phyloP scores from a whole-genome alignment of 2,888 invertebrate species.

The Drosophila parthenogenetica region DNA sequence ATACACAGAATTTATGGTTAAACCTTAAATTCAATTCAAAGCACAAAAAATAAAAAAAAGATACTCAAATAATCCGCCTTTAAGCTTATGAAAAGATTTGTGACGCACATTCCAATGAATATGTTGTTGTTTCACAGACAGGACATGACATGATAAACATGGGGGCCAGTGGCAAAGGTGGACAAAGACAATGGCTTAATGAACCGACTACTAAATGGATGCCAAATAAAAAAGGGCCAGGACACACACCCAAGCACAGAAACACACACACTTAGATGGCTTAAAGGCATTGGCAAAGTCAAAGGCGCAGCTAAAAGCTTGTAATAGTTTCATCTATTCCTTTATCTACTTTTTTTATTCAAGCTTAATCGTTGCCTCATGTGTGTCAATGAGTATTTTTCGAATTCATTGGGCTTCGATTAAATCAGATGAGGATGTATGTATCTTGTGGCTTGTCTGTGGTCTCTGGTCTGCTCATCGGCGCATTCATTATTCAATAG shows the following conservation, averaged over 20 bases:
- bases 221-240: conserved; percentile 43
- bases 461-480: conserved; percentile 28
- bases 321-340: conserved; percentile 59
- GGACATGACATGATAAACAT: conserved; percentile 55
- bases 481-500: conserved; percentile 41
- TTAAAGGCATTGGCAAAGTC: conserved; percentile 12
- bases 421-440: conserved; percentile 29
- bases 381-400: conserved; percentile 57
- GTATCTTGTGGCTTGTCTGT: background rate
- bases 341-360: conserved; percentile 1
- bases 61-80: conserved; percentile 21
- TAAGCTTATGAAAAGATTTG: conserved; percentile 36
- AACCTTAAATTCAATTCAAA: conserved; percentile 19
- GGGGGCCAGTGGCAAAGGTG: conserved; percentile 21
- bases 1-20: background rate
- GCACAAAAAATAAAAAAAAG: conserved; percentile 5
- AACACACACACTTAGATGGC: conserved; percentile 14
- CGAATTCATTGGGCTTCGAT: conserved; percentile 63
- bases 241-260: conserved; percentile 17
- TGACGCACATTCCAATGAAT: conserved; percentile 25
- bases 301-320: conserved; percentile 46
- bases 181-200: conserved; percentile 66
- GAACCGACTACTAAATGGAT: conserved; percentile 68
- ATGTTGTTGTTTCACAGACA: conserved; percentile 5
- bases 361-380: conserved; percentile 23